These are phyloP conservation scores for Lomographa bimaculata DNA, from an alignment of 2,888 invertebrate species.

Conservation along the genomic window DNA sequence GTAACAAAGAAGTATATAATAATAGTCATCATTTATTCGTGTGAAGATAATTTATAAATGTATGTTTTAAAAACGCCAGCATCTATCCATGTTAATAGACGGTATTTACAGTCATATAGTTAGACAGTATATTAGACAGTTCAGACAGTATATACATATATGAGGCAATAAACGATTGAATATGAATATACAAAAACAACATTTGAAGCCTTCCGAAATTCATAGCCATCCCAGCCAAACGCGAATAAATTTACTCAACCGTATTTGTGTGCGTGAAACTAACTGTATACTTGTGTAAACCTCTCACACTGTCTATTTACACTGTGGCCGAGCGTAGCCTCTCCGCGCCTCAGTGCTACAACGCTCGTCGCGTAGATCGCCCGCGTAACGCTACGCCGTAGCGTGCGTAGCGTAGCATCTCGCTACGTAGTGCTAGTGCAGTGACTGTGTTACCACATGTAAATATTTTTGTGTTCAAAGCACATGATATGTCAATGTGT, in stretches of 20 bases:
- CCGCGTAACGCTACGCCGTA: slow-evolving; percentile 67
- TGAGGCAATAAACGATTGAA: too few relatives aligned
- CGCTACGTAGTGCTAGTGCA: slow-evolving; percentile 53
- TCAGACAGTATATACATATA: too few relatives aligned
- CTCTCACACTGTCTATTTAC: slow-evolving; percentile 12
- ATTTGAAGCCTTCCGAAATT: too few relatives aligned
- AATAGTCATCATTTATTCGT: too few relatives aligned
- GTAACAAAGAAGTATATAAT: too few relatives aligned
- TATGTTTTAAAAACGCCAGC: too few relatives aligned
- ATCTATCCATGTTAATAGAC: too few relatives aligned
- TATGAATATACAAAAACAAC: too few relatives aligned
- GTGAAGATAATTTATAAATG: too few relatives aligned
- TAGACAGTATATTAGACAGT: too few relatives aligned
- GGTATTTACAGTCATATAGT: too few relatives aligned
- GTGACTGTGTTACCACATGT: slow-evolving; percentile 56
- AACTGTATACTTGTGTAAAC: slow-evolving; percentile 11
- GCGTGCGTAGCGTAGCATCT: slow-evolving; percentile 27
- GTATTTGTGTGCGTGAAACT: slow-evolving; percentile 33
- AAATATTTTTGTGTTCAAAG: slow-evolving; percentile 49
- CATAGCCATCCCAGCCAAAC: background rate
- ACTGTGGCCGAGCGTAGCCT: slow-evolving; percentile 27
- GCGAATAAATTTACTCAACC: background rate
- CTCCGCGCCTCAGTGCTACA: slow-evolving; percentile 75
- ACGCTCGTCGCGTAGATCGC: slow-evolving; percentile 70
- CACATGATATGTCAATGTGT: slow-evolving; percentile 29